Conservation (phyloP, 2,113 vertebrate genomes). For the Scartelaos histophorus region DNA sequence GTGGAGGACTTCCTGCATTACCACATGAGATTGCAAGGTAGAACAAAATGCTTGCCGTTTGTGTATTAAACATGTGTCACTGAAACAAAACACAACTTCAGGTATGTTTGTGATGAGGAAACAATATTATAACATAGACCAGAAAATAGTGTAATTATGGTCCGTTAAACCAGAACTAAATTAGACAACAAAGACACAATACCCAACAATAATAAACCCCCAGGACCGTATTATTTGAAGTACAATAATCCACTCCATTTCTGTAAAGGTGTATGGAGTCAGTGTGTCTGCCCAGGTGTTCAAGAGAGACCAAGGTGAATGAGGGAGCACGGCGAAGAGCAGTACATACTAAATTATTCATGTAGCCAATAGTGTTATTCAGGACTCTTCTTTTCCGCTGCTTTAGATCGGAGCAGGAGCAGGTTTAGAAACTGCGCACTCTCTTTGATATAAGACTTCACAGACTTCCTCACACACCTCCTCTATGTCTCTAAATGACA, state of each 20-base stretch:
- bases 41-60: no score
- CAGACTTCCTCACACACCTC: neutral
- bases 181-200: neutral
- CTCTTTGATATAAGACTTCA: conserved; percentile 22
- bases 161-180: neutral
- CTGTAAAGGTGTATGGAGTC: conserved; percentile 14
- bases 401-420: conserved; percentile 1
- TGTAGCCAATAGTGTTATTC: conserved; percentile 23
- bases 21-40: no score
- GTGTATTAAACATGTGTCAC: no score
- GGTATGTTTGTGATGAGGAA: no score
- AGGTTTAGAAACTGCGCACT: neutral
- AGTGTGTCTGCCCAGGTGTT: conserved; percentile 18
- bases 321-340: conserved; percentile 4
- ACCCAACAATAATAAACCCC: neutral
- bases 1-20: no score
- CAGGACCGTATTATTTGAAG: neutral
- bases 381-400: conserved; percentile 10
- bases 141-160: no score
- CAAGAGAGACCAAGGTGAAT: conserved; percentile 18
- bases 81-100: no score
- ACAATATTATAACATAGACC: no score
- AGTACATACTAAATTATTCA: conserved; percentile 32
- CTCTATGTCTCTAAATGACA: neutral
- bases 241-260: neutral